Evolutionary conservation across 92 coral and sea anemone genomes (phyloP).

Genomic region (Scolanthus callimorphus): DNA sequence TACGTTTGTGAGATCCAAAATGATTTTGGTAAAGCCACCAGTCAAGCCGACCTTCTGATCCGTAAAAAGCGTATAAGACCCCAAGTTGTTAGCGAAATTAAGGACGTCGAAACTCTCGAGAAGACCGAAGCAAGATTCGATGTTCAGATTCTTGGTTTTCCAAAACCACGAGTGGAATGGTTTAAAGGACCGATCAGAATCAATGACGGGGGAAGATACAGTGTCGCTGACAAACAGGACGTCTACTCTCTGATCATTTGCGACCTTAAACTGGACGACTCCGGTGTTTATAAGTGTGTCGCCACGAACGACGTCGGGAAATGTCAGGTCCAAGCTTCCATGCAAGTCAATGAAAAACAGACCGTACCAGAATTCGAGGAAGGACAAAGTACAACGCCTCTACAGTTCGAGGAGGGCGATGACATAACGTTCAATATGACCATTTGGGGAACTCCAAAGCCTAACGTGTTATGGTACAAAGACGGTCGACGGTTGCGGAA

Average conservation of each 20-base stretch:
- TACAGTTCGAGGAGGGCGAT: conserved; percentile 38
- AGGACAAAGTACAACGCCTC: conserved; percentile 35
- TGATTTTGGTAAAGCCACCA: conserved; percentile 68
- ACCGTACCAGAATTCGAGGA: conserved; percentile 77
- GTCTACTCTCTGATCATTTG: conserved; percentile 58
- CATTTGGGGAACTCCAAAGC: conserved; percentile 35
- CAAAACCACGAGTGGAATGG: conserved; percentile 91
- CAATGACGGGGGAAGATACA: conserved; percentile 48
- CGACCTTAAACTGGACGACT: conserved; percentile 75
- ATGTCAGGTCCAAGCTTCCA: conserved; percentile 70
- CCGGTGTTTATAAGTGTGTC: conserved; percentile 83
- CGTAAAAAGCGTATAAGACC: conserved; percentile 50
- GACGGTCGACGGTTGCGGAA: conserved; percentile 47
- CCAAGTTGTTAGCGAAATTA: conserved; percentile 48
- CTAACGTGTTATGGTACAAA: conserved; percentile 61
- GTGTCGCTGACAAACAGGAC: conserved; percentile 60
- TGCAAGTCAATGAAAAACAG: conserved; percentile 70
- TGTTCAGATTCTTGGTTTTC: conserved; percentile 56
- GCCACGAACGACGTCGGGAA: conserved; percentile 84
- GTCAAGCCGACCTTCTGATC: conserved; percentile 61
- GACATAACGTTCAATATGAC: conserved; percentile 19
- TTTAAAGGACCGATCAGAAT: conserved; percentile 64
- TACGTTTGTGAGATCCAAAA: conserved; percentile 81
- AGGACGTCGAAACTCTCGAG: conserved; percentile 53
- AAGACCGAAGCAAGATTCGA: conserved; percentile 66